phyloP scores from a whole-genome alignment of 2,888 invertebrate genomes.

The Latrodectus hesperus region DNA sequence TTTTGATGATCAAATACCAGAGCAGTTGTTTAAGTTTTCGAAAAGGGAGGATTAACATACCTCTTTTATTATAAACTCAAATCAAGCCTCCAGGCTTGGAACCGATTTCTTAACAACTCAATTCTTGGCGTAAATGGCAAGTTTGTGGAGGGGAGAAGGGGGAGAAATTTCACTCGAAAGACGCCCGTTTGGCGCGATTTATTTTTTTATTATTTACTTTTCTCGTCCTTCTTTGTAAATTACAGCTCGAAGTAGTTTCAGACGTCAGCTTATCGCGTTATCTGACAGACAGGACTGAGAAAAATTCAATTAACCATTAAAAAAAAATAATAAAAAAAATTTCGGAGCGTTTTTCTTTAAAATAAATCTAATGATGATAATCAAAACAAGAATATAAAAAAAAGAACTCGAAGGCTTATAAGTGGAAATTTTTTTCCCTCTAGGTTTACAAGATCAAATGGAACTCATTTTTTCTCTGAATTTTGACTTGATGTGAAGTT shows the following conservation, averaged over 20 bases:
- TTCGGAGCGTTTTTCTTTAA: slow-evolving; percentile 25
- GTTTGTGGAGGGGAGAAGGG: neutral
- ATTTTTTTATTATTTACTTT: slow-evolving; percentile 6
- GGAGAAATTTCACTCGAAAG: slow-evolving; percentile 17
- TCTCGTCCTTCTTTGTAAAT: slow-evolving; percentile 21
- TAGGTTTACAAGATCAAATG: too few relatives aligned
- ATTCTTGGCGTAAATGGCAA: slow-evolving; percentile 30
- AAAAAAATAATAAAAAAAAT: slow-evolving; percentile 18
- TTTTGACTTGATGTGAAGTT: too few relatives aligned
- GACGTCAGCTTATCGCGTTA: slow-evolving; percentile 22
- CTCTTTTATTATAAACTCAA: slow-evolving; percentile 2
- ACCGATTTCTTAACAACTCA: slow-evolving; percentile 43
- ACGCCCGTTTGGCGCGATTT: slow-evolving; percentile 42
- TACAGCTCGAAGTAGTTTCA: slow-evolving; percentile 10
- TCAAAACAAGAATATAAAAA: slow-evolving; percentile 22
- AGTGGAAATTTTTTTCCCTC: slow-evolving; percentile 14
- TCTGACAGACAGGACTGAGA: slow-evolving; percentile 26
- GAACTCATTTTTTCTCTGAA: too few relatives aligned
- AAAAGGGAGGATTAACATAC: slow-evolving; percentile 32
- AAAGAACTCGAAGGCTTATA: slow-evolving; percentile 26
- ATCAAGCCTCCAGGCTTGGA: neutral
- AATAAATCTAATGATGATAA: slow-evolving; percentile 56
- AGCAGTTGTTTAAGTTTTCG: slow-evolving; percentile 38
- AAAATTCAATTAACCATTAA: slow-evolving; percentile 62
- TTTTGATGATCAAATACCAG: slow-evolving; percentile 28